phyloP scores from a whole-genome alignment of 92 coral and sea anemone genomes.

The Porites rus region DNA sequence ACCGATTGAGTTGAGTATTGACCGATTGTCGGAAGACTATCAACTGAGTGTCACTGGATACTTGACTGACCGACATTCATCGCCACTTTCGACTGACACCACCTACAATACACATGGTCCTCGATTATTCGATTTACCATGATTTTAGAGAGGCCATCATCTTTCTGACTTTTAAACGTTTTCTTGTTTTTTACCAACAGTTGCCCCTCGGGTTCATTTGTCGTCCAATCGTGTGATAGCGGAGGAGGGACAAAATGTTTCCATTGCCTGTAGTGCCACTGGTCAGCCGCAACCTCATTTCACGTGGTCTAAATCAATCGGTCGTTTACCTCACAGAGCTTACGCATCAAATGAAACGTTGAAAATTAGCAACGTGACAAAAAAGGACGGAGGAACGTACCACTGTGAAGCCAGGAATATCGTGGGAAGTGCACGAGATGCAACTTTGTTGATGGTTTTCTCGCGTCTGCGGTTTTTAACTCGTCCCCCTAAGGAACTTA shows the following conservation, averaged over 20 bases:
- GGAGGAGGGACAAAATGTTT: slow-evolving; percentile 44
- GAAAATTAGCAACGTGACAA: slow-evolving; percentile 7
- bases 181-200: not conserved
- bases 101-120: too few relatives aligned
- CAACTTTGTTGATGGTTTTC: slow-evolving; percentile 26
- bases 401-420: slow-evolving; percentile 32
- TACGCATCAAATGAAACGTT: not conserved
- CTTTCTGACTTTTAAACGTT: not conserved
- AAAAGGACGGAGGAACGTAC: slow-evolving; percentile 34
- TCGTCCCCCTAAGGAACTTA: slow-evolving; percentile 26
- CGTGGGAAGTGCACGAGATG: slow-evolving; percentile 20
- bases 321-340: slow-evolving; percentile 16
- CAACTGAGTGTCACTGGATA: too few relatives aligned
- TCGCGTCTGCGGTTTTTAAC: slow-evolving; percentile 35
- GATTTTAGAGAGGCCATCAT: not conserved
- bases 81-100: too few relatives aligned
- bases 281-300: slow-evolving; percentile 44
- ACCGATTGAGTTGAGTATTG: too few relatives aligned
- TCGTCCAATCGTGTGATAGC: slow-evolving; percentile 35
- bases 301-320: slow-evolving; percentile 40
- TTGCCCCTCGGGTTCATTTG: not conserved
- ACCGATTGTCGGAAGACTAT: too few relatives aligned
- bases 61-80: too few relatives aligned
- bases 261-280: slow-evolving; percentile 33
- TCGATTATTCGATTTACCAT: too few relatives aligned